A percentile compares a stretch with the other conserved stretches of the same genome.
phyloP scores from a whole-genome alignment of 2,797 vertebrate genomes.

The Rhincodon typus region DNA sequence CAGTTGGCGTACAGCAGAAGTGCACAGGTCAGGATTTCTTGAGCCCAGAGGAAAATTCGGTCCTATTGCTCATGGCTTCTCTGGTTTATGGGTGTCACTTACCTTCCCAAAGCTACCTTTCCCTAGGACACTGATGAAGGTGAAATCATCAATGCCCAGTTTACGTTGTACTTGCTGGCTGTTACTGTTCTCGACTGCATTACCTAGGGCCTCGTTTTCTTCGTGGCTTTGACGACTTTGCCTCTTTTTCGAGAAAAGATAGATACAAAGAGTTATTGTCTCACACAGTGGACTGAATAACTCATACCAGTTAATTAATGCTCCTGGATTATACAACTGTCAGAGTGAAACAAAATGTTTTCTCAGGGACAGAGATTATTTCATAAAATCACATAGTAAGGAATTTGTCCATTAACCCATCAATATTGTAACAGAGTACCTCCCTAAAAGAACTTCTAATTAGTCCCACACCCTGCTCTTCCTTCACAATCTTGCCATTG shows the following conservation, averaged over 20 bases:
- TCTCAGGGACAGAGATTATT: background rate
- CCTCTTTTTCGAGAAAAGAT: background rate
- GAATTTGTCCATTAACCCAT: background rate
- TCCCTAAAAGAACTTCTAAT: background rate
- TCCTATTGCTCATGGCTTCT: too few relatives aligned
- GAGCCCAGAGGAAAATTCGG: background rate
- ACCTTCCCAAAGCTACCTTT: slow-evolving; percentile 99
- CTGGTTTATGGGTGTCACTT: background rate
- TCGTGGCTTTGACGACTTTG: background rate
- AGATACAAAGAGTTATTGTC: background rate
- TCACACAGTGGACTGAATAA: background rate
- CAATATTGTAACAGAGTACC: background rate
- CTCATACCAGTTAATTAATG: background rate
- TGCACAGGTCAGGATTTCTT: too few relatives aligned
- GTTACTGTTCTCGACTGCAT: background rate
- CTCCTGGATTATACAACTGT: background rate
- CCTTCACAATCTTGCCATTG: background rate
- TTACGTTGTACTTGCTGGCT: background rate
- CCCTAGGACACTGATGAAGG: slow-evolving; percentile 85
- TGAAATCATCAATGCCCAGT: slow-evolving; percentile 76
- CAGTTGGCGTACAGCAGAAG: too few relatives aligned
- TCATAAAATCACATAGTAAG: background rate
- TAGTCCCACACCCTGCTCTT: background rate
- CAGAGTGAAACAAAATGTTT: background rate
- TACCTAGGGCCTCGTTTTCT: background rate